Percentiles rank a stretch among this genome's conserved stretches.
phyloP scores from a whole-genome alignment of 2,888 invertebrate species.

The Aproaerema taeniolella region DNA sequence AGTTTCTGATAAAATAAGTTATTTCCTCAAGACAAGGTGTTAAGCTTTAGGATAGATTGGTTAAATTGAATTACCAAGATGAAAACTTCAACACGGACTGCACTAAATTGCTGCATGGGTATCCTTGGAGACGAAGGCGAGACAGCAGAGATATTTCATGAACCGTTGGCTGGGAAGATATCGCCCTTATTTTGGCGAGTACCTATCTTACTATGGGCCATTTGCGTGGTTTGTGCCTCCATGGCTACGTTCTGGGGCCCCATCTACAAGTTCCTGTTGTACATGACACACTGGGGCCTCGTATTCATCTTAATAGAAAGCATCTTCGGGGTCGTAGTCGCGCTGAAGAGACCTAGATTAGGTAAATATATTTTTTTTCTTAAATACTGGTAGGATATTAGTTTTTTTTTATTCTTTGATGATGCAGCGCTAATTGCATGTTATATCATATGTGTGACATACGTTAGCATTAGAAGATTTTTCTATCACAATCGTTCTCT shows the following conservation, averaged over 20 bases:
- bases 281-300: conserved; percentile 77
- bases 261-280: conserved; percentile 63
- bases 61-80: conserved; percentile 18
- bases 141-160: conserved; percentile 42
- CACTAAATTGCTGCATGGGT: conserved; percentile 45
- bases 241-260: conserved; percentile 58
- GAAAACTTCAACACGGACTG: conserved; percentile 37
- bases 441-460: conserved; percentile 23
- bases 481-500: conserved; percentile 9
- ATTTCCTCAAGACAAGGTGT: background rate
- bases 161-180: conserved; percentile 40
- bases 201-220: conserved; percentile 56
- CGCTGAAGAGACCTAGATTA: conserved; percentile 36
- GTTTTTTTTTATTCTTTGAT: conserved; percentile 17
- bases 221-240: conserved; percentile 44
- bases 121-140: conserved; percentile 42
- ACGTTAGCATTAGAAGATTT: conserved; percentile 17
- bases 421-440: conserved; percentile 29
- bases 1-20: background rate
- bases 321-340: conserved; percentile 51
- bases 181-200: conserved; percentile 61
- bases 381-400: too few relatives aligned
- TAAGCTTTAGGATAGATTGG: conserved; percentile 1
- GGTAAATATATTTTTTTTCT: conserved; percentile 30
- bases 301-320: conserved; percentile 54